Conservation (phyloP, 2,797 vertebrate species). For the Diplodus sargus region DNA sequence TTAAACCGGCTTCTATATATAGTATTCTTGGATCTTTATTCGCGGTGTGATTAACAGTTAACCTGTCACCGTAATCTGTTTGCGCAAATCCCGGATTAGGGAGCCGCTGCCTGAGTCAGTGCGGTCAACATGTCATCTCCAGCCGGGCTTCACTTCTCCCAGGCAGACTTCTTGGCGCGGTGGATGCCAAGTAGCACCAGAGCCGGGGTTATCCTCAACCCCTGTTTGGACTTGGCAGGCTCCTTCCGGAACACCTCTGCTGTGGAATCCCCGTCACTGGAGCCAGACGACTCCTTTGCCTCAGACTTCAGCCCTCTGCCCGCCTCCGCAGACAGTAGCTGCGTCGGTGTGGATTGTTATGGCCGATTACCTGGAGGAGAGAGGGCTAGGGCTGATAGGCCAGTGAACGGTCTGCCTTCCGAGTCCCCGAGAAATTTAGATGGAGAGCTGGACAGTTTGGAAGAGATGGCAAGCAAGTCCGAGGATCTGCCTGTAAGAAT, state of each 20-base stretch:
- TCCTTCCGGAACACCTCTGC: constrained; percentile 66
- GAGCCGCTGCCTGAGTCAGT: constrained; percentile 25
- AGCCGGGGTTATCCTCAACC: constrained; percentile 90
- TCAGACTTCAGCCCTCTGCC: constrained; percentile 78
- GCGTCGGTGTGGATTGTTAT: constrained; percentile 65
- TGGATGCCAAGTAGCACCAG: constrained; percentile 88
- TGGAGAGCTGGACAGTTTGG: constrained; percentile 59
- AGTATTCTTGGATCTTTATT: constrained; percentile 41
- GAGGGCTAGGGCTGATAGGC: constrained; percentile 21
- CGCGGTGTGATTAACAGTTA: constrained; percentile 49
- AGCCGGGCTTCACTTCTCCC: constrained; percentile 79
- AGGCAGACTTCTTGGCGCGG: constrained; percentile 82
- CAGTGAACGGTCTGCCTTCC: not conserved
- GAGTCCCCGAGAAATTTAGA: not conserved
- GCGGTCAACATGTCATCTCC: constrained; percentile 85
- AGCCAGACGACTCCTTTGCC: constrained; percentile 78
- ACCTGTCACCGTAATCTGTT: constrained; percentile 70
- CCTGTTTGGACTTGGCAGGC: constrained; percentile 72
- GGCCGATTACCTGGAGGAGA: constrained; percentile 20
- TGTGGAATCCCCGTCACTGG: constrained; percentile 41
- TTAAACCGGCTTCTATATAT: constrained; percentile 12
- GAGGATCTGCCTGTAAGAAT: constrained; percentile 82
- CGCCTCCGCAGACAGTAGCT: constrained; percentile 85
- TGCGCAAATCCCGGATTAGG: constrained; percentile 72
- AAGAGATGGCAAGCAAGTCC: constrained; percentile 52